A percentile compares a stretch with the other conserved stretches of the same genome.
Evolutionary conservation across 2,113 vertebrate species (phyloP).

Genomic region (Paradisaea rubra): DNA sequence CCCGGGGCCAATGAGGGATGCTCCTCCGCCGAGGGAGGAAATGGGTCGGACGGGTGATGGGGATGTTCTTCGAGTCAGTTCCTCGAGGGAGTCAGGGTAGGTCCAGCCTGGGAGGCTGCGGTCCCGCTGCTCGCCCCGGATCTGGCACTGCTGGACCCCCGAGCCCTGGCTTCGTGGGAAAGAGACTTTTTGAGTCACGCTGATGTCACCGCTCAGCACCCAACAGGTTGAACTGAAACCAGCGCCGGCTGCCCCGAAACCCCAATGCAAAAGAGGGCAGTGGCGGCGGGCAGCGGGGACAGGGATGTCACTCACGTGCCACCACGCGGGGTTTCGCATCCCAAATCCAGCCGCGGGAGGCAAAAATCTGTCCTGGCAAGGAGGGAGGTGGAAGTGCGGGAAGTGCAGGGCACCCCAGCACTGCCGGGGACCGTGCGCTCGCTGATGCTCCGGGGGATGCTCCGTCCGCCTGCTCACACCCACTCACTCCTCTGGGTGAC

Average conservation of each 20-base stretch:
- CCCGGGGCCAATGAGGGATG: background rate
- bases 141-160: accelerated
- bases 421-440: accelerated
- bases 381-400: background rate
- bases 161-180: accelerated
- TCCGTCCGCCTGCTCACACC: accelerated
- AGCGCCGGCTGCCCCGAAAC: background rate
- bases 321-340: accelerated
- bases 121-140: accelerated
- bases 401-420: accelerated
- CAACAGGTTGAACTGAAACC: background rate
- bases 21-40: background rate
- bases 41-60: background rate
- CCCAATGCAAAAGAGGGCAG: background rate
- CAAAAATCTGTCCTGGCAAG: background rate
- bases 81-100: conserved; percentile 24
- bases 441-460: accelerated
- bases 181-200: background rate
- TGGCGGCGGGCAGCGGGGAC: background rate
- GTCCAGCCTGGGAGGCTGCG: background rate
- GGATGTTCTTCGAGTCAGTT: conserved; percentile 44
- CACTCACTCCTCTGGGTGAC: background rate
- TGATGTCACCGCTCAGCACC: accelerated
- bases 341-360: background rate
- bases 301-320: accelerated